Evolutionary conservation across 2,797 vertebrate species (phyloP).

Genomic region (Syncerus caffer): DNA sequence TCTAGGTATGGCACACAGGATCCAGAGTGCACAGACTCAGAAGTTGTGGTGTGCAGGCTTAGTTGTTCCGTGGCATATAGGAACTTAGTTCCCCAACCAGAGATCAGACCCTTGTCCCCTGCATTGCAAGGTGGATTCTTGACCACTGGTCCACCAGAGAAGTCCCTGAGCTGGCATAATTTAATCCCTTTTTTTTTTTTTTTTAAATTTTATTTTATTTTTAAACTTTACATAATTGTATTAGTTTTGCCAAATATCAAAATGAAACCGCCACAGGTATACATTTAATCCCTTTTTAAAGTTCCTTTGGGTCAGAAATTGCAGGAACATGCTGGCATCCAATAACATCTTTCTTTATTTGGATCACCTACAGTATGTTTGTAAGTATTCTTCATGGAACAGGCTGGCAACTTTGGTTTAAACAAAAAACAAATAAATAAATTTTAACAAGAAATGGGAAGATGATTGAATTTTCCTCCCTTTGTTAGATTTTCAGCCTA

Average conservation of each 20-base stretch:
- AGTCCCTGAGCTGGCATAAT: neutral
- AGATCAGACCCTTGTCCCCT: neutral
- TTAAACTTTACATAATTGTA: no score
- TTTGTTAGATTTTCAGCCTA: neutral
- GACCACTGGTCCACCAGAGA: neutral
- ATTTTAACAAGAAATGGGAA: neutral
- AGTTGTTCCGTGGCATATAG: rapidly evolving
- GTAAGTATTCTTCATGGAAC: neutral
- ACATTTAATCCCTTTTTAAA: neutral
- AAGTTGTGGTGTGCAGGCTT: neutral
- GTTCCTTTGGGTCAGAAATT: neutral
- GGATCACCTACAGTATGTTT: neutral
- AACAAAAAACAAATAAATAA: neutral
- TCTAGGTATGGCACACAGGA: neutral
- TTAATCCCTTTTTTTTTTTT: neutral
- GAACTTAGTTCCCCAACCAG: neutral
- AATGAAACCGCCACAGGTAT: no score
- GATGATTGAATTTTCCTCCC: neutral
- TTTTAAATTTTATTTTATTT: no score
- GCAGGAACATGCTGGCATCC: neutral
- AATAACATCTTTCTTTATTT: neutral
- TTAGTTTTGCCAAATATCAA: no score
- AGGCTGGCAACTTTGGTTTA: neutral
- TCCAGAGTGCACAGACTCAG: neutral
- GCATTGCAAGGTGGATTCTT: neutral